Evolutionary conservation across 1,140 invertebrate genomes (phyloP).

Genomic region (Pseudomyrmex concolor): DNA sequence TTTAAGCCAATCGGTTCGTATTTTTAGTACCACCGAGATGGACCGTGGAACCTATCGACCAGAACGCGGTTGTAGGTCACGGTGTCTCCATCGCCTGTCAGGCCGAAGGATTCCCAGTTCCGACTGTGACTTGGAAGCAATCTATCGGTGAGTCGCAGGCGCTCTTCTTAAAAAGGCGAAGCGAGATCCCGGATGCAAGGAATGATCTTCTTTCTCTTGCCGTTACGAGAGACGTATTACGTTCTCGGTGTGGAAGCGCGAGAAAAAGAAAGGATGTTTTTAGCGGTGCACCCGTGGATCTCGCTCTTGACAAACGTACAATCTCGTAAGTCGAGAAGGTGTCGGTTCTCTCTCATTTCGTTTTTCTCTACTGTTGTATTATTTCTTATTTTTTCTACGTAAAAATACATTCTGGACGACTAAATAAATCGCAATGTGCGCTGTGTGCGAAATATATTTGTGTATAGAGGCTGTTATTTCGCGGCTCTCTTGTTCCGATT

Average conservation of each 20-base stretch:
- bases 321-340: neutral
- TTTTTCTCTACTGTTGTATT: too few species aligned
- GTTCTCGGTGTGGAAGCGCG: slow-evolving; percentile 7
- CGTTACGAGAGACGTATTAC: slow-evolving; percentile 44
- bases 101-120: slow-evolving; percentile 95
- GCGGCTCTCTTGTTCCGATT: too few species aligned
- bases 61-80: slow-evolving; percentile 93
- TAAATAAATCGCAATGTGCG: too few species aligned
- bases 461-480: too few species aligned
- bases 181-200: slow-evolving; percentile 19
- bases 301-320: neutral
- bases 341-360: too few species aligned
- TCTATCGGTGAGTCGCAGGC: slow-evolving; percentile 88
- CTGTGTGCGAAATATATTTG: too few species aligned
- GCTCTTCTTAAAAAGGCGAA: slow-evolving; percentile 6
- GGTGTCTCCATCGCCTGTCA: slow-evolving; percentile 95
- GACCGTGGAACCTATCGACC: slow-evolving; percentile 94
- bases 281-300: slow-evolving; percentile 17
- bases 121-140: slow-evolving; percentile 94
- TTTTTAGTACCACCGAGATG: slow-evolving; percentile 95
- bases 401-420: too few species aligned
- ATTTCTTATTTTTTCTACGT: too few species aligned
- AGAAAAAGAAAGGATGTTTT: slow-evolving; percentile 38
- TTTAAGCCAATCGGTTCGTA: slow-evolving; percentile 74
- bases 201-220: neutral